Percentiles rank a stretch among this genome's conserved stretches.
phyloP scores from a whole-genome alignment of 2,113 vertebrate genomes.

The Bos javanicus region DNA sequence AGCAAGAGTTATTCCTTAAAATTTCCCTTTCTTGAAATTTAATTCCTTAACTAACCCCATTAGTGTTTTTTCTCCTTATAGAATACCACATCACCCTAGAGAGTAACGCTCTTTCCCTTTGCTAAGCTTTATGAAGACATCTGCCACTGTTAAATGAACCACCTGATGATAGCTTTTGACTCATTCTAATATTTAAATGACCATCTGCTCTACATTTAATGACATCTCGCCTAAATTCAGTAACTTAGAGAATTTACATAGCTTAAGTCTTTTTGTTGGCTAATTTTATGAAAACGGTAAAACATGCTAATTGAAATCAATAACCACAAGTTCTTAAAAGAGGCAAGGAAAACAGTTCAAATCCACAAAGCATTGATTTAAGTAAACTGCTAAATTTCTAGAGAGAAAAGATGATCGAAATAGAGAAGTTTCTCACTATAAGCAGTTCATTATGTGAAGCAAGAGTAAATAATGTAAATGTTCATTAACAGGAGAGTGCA shows the following conservation, averaged over 20 bases:
- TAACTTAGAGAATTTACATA: conserved; percentile 45
- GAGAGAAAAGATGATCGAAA: not conserved
- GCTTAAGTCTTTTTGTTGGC: conserved; percentile 16
- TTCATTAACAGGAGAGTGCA: not conserved
- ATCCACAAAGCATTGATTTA: conserved; percentile 17
- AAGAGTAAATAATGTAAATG: not conserved
- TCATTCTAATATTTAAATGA: conserved; percentile 53
- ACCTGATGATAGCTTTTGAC: conserved; percentile 52
- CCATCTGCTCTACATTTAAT: conserved; percentile 62
- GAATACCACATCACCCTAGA: not conserved
- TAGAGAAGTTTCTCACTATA: not conserved
- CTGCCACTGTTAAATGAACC: conserved; percentile 59
- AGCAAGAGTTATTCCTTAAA: conserved; percentile 24
- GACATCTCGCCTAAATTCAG: conserved; percentile 20
- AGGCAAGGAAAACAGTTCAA: not conserved
- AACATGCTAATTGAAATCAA: conserved; percentile 23
- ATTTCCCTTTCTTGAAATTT: conserved; percentile 39
- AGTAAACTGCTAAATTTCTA: conserved; percentile 29
- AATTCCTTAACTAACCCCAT: conserved; percentile 34
- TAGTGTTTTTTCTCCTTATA: not conserved
- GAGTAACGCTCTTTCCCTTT: conserved; percentile 33
- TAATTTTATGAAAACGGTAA: conserved; percentile 32
- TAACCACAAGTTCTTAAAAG: conserved; percentile 15
- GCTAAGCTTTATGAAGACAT: conserved; percentile 60
- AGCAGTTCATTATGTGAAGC: not conserved